These are phyloP conservation scores for Syngnathus typhle DNA, from an alignment of 2,113 vertebrate species.

Conservation along the genomic window DNA sequence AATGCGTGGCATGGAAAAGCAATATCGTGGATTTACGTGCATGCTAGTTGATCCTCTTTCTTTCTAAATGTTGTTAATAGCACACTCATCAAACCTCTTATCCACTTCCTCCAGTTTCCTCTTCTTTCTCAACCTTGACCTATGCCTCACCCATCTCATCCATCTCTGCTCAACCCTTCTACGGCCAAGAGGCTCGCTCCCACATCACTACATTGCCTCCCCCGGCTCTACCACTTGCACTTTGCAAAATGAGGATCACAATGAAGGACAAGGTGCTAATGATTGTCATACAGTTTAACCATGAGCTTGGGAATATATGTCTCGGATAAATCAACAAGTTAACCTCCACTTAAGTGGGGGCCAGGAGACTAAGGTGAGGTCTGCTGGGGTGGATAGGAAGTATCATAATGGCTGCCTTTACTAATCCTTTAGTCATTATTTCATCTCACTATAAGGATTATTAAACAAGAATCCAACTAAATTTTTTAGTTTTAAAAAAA, in stretches of 20 bases:
- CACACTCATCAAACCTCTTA: neutral
- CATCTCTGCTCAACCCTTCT: conserved; percentile 33
- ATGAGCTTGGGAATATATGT: conserved; percentile 6
- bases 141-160: conserved; percentile 33
- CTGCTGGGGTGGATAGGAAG: conserved; percentile 9
- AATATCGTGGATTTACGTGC: neutral
- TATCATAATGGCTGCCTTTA: conserved; percentile 23
- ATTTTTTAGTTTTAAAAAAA: neutral
- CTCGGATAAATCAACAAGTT: conserved; percentile 36
- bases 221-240: conserved; percentile 24
- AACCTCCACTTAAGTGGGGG: conserved; percentile 15
- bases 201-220: conserved; percentile 6
- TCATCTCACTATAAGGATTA: conserved; percentile 9
- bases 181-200: conserved; percentile 21
- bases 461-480: neutral
- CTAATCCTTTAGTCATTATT: conserved; percentile 39
- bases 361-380: neutral
- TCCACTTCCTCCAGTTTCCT: conserved; percentile 22
- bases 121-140: conserved; percentile 33
- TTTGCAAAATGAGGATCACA: conserved; percentile 44
- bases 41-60: neutral
- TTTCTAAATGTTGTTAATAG: conserved; percentile 2
- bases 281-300: conserved; percentile 38
- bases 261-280: conserved; percentile 48
- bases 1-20: neutral